Evolutionary conservation across 2,797 vertebrate species (phyloP), one percentile per base, ranked within the genome.

Genomic region (Apogon hyalosoma): DNA sequence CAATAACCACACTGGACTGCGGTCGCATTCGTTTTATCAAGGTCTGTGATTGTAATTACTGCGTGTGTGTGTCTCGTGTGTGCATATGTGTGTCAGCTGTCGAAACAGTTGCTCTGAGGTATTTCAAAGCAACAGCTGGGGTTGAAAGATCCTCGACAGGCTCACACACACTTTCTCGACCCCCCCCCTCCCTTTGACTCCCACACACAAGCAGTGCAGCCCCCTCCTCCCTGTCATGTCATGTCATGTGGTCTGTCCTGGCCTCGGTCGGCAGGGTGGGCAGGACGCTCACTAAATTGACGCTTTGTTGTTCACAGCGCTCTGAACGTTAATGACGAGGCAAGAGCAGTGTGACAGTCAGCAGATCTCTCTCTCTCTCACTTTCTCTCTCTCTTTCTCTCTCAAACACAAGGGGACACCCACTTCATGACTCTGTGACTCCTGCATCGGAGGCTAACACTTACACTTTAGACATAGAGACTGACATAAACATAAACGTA

Each of bases 1-100:
- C 31, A 33, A 33, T 33, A 33, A 33, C 7, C 1, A 33, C 31
- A 33, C 7, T 8, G 7, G 31, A 33, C 7, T 33, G 31, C 7
- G 7, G 7, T 33, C 2, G 7, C 7, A 33, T 33, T 33, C 5
- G 7, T 7, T 33, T 4, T 8, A 33, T 33, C 31, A 8, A 33
- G 31, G 31, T 33, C 31, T 43, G 55, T 45, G 31, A 57, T 45
- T 31, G 40, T 41, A 43, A n/a, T 36, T 42, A n/a, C 28, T 63
- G 53, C 40, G 16, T 15, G 66, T 21, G 66, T 21, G 68, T 62
- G 51, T 38, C 21, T 45, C 57, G 53, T 51, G 54, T 48, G 58
- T 49, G 51, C 50, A 59, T 50, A 42, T 57, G 38, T 51, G 43
- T 71, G 72, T 88, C 87, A 88, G 87, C 85, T 88, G 87, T 68